Evolutionary conservation across 2,797 vertebrate genomes (phyloP).

Genomic region (Peromyscus nudipes): DNA sequence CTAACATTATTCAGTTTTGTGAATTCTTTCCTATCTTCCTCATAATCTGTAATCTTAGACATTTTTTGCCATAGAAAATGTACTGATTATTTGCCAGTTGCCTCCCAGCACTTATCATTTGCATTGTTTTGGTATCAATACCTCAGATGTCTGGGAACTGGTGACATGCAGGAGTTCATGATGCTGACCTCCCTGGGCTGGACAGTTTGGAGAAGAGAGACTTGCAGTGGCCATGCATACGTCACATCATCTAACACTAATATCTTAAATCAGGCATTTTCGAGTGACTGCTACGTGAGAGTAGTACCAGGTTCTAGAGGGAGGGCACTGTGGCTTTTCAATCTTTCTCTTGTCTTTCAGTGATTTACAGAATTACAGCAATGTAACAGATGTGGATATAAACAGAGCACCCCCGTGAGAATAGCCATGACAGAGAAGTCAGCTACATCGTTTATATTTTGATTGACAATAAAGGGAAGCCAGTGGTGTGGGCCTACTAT

Average conservation of each 20-base stretch:
- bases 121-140: background rate
- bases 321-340: background rate
- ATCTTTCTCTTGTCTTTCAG: background rate
- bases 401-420: background rate
- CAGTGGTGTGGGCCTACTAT: background rate
- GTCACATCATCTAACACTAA: background rate
- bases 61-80: conserved; percentile 5
- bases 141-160: background rate
- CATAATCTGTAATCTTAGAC: background rate
- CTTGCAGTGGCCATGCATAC: background rate
- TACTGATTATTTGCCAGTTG: background rate
- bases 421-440: background rate
- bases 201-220: background rate
- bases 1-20: background rate
- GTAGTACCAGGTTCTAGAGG: background rate
- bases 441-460: background rate
- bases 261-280: background rate
- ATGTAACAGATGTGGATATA: background rate
- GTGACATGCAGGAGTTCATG: background rate
- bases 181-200: background rate
- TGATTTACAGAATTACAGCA: background rate
- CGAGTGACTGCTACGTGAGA: background rate
- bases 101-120: background rate
- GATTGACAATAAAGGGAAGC: background rate
- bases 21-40: background rate